phyloP scores from a whole-genome alignment of 2,797 vertebrate species.

The Phrynocephalus guinanensis region DNA sequence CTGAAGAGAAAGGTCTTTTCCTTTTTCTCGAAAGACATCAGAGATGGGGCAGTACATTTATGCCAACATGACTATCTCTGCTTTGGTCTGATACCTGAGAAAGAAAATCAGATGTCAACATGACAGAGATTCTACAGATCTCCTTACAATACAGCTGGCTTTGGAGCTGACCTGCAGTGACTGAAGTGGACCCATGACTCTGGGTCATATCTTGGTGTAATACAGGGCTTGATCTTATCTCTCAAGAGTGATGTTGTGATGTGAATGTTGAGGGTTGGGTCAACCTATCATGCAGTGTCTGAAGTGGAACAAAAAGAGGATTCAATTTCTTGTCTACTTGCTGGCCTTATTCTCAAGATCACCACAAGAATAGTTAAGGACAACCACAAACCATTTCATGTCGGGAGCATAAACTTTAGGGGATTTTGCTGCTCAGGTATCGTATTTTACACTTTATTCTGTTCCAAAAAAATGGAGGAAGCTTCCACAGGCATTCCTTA shows the following conservation, averaged over 20 bases:
- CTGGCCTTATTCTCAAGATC: background rate
- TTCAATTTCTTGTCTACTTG: background rate
- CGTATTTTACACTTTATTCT: no score
- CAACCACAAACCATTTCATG: no score
- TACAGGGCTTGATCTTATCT: background rate
- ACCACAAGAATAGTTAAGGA: no score
- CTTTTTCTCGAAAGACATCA: no score
- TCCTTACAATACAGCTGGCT: background rate
- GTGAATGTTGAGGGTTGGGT: background rate
- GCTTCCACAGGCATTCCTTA: no score
- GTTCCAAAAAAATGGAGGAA: no score
- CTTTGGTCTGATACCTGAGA: no score
- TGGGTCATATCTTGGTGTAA: background rate
- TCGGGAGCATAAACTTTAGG: no score
- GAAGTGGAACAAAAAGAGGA: background rate
- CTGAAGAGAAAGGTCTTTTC: no score
- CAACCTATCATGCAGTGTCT: background rate
- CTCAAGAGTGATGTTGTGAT: background rate
- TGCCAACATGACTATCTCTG: no score
- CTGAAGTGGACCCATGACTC: background rate
- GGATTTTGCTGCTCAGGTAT: no score
- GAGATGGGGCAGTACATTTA: no score
- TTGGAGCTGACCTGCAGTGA: background rate
- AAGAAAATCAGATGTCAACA: background rate
- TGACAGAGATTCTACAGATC: background rate